Evolutionary conservation across 2,797 vertebrate genomes (phyloP), one percentile per base, ranked within the genome.

Genomic region (Neosilurus mollespiculum): DNA sequence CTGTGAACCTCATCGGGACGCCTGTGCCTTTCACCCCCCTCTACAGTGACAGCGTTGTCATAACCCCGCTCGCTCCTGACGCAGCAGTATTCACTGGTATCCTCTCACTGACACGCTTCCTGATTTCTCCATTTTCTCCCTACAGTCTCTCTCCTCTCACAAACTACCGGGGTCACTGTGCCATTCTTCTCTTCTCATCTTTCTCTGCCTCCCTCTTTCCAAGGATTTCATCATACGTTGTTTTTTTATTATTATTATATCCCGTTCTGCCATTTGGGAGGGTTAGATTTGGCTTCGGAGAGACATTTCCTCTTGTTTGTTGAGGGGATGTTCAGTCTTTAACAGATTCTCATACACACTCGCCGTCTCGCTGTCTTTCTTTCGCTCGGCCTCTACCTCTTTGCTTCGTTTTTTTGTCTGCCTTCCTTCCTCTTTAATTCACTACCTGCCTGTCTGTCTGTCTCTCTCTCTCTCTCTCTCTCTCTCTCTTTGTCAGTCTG

Each of bases 221-320:
- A 59, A 34, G 72, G 53, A 83, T 89, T 89, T 86, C 88, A 89
- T 89, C 88, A 89, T 89, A 61, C 82, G 49, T 78, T 70, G 66
- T 85, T 86, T 87, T 62, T 72, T 76, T 65, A 53, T 51, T 65
- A 26, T 80, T 80, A 77, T 85, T 86, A 77, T 84, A 75, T 81
- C 76, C 85, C 84, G 76, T 86, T 85, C 76, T 85, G 82, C 81
- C 67, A 78, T 85, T 86, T 70, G 80, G 83, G 85, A 75, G 84
- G 85, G 85, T 65, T 73, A 79, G 76, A 84, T 84, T 83, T 73
- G 79, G 65, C 65, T 69, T 43, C 24, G 64, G 83, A 77, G 83
- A 81, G 78, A 80, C 70, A 72, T 72, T 83, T 84, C 81, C 87
- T 78, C 70, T 76, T 80, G 81, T 80, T 70, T 83, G 34, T 84